Evolutionary conservation across 2,888 invertebrate genomes (phyloP).

Genomic region (Sphecodes monilicornis): DNA sequence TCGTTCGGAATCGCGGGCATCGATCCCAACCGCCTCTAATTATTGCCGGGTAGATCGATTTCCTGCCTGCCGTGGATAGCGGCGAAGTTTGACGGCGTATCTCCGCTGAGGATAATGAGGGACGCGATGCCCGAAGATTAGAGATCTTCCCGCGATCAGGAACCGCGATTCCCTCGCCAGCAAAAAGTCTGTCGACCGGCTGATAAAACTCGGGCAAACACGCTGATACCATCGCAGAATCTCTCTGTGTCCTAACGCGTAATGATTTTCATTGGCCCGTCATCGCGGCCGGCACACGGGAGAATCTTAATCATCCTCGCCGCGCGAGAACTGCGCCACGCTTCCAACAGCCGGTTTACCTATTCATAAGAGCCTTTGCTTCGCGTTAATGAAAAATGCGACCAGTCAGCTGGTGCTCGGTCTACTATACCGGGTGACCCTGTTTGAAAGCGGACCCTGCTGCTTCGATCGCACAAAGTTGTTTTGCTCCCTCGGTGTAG

Average conservation of each 20-base stretch:
- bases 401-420: constrained; percentile 77
- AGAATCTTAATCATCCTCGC: constrained; percentile 70
- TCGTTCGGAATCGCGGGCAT: constrained; percentile 4
- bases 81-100: constrained; percentile 21
- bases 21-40: constrained; percentile 33
- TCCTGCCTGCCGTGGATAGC: background rate
- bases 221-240: constrained; percentile 45
- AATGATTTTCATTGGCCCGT: constrained; percentile 58
- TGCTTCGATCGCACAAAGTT: background rate
- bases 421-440: constrained; percentile 73
- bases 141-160: constrained; percentile 7
- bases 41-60: constrained; percentile 28
- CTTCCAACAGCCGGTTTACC: constrained; percentile 73
- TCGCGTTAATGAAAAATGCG: constrained; percentile 82
- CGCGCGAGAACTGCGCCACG: constrained; percentile 58
- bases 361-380: constrained; percentile 82
- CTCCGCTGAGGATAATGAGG: constrained; percentile 1
- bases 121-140: constrained; percentile 7
- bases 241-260: constrained; percentile 11
- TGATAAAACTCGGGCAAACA: constrained; percentile 53
- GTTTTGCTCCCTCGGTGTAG: background rate
- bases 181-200: constrained; percentile 24
- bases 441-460: constrained; percentile 26
- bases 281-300: constrained; percentile 59
- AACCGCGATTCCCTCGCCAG: constrained; percentile 17